Conservation (phyloP, 2,888 invertebrate genomes). For the Plebejus argus region DNA sequence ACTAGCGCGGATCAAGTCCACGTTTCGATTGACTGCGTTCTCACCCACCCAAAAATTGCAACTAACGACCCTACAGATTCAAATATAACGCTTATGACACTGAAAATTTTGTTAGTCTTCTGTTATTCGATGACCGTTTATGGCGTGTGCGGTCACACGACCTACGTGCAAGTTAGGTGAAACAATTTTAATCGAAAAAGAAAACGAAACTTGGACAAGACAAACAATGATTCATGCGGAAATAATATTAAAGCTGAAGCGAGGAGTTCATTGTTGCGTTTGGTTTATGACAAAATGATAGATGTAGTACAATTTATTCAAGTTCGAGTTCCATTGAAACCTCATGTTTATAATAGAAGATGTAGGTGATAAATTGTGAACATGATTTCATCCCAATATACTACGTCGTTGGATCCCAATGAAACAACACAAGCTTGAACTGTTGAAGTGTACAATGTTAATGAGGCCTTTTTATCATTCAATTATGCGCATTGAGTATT, state of each 20-base stretch:
- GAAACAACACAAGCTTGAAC: slow-evolving; percentile 73
- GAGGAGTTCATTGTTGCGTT: slow-evolving; percentile 51
- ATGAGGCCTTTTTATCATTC: slow-evolving; percentile 68
- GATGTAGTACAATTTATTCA: slow-evolving; percentile 43
- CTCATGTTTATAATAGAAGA: slow-evolving; percentile 36
- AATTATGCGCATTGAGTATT: slow-evolving; percentile 76
- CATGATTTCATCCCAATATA: slow-evolving; percentile 49
- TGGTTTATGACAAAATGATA: slow-evolving; percentile 30
- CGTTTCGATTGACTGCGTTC: slow-evolving; percentile 53
- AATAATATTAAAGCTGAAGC: slow-evolving; percentile 66
- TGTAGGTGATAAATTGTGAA: slow-evolving; percentile 10
- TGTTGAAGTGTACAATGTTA: slow-evolving; percentile 63
- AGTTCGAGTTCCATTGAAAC: slow-evolving; percentile 59
- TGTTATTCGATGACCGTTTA: slow-evolving; percentile 59
- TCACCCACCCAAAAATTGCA: slow-evolving; percentile 53
- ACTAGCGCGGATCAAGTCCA: slow-evolving; percentile 52
- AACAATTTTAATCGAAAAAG: slow-evolving; percentile 55
- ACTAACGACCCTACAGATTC: slow-evolving; percentile 43
- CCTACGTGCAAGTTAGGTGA: slow-evolving; percentile 68
- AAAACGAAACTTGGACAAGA: slow-evolving; percentile 61
- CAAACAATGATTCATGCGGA: slow-evolving; percentile 71
- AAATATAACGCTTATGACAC: slow-evolving; percentile 45
- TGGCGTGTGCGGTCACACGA: slow-evolving; percentile 48
- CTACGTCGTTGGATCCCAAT: slow-evolving; percentile 46
- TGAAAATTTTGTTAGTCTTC: slow-evolving; percentile 69